phyloP scores from a whole-genome alignment of 2,113 vertebrate species.

The Sphyrna mokarran region DNA sequence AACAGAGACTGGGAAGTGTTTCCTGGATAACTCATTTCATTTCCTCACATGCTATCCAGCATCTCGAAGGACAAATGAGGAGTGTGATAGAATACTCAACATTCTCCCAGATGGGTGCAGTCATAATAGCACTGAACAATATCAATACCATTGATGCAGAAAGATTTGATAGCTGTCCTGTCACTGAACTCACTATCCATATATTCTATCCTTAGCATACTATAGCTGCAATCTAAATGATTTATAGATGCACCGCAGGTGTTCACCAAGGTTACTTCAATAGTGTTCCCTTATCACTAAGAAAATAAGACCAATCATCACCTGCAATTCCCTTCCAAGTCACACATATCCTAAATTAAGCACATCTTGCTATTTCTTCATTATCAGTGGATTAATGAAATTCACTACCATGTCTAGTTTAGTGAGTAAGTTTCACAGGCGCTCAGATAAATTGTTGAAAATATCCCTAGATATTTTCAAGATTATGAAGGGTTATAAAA shows the following conservation, averaged over 20 bases:
- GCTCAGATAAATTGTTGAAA: neutral
- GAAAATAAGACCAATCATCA: neutral
- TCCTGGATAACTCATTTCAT: neutral
- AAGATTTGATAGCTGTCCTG: too few species aligned
- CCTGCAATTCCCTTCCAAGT: neutral
- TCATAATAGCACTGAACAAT: neutral
- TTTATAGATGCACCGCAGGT: neutral
- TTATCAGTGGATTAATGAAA: neutral
- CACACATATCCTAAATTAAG: neutral
- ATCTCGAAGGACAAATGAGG: neutral
- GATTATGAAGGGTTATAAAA: constrained; percentile 3
- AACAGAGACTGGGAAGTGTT: neutral
- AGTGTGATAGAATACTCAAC: neutral
- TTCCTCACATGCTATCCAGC: neutral
- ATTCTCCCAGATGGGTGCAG: neutral
- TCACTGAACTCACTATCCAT: too few species aligned
- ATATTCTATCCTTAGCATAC: neutral
- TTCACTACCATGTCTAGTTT: neutral
- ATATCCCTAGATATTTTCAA: neutral
- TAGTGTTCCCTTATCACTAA: neutral
- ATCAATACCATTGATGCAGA: too few species aligned
- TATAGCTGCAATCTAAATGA: neutral
- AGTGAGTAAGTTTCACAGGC: neutral
- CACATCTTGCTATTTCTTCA: neutral
- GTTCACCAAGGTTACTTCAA: neutral